Base-by-base conservation (phyloP, 2,888 invertebrate species). In the Mycalesis mineus region DNA sequence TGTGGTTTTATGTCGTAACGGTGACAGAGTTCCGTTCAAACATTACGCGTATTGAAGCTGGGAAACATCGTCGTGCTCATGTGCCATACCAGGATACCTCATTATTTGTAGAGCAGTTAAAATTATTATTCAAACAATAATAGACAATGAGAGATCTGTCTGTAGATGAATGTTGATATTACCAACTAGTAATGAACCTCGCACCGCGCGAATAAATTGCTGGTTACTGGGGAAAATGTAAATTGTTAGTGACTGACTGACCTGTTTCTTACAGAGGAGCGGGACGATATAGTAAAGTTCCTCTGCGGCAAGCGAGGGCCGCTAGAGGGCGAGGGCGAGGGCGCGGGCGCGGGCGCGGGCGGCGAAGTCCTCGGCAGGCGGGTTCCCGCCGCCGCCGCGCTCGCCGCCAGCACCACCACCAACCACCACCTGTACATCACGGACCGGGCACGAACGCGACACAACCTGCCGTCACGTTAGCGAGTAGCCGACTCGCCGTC, bases 271-370 rank as follows among this genome's bases (percentile, higher is more conserved):
- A 88, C 78, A 42, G 88, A 81, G 64, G 84, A 78, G 57, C 88
- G 78, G 65, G 84, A 77, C 44, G 89, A 80, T 56, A 88, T 85
- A 71, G 88, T 87, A 68, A 86, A 80, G 68, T 88, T 88, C 77
- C 88, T 82, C 63, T 77, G 84, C 59, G 84, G 85, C 49, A 84
- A 77, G 29, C 82, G 77, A 85, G 83, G 91, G 65, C 91, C 91
- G 73, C 92, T 90, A 58, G 92, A 90, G 64, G 92, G 83, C 52
- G 92, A 90, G 64, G 92, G 83, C 52, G 93, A 66, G 83, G 81
- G 91, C 66, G 92, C 91, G 74, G 40, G 51, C 40, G 51, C 29
- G 7, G 93, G 91, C 65, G 93, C 79, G 69, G 81, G 77, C 72
- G 75, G 80, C 67, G 81, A 85, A 70, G 84, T 86, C 65, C 85